phyloP scores from a whole-genome alignment of 2,113 vertebrate species.

The Nothocercus nigrocapillus region DNA sequence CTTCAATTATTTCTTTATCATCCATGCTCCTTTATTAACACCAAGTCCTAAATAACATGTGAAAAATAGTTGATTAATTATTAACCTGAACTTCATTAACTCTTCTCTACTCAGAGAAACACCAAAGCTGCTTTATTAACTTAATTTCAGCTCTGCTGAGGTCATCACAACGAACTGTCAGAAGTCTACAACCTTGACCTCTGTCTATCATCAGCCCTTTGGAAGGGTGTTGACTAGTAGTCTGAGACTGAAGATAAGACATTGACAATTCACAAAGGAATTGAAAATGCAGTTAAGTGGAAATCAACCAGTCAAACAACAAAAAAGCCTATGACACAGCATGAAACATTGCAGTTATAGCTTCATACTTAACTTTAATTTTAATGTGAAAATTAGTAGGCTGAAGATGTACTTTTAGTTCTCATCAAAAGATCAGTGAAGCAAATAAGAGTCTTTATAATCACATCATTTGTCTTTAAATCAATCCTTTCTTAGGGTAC shows the following conservation, averaged over 20 bases:
- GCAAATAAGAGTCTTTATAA: background rate
- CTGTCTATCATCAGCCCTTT: background rate
- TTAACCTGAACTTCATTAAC: background rate
- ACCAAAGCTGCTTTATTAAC: background rate
- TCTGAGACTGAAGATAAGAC: background rate
- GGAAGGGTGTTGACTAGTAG: background rate
- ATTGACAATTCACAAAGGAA: background rate
- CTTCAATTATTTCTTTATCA: background rate
- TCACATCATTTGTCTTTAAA: background rate
- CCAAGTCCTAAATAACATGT: background rate
- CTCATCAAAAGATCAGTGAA: background rate
- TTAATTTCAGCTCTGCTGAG: background rate
- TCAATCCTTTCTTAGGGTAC: background rate
- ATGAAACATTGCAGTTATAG: background rate
- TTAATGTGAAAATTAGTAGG: background rate
- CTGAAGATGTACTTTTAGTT: background rate
- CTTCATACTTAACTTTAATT: background rate
- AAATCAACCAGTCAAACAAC: background rate
- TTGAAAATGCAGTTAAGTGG: background rate
- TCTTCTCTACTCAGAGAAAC: background rate
- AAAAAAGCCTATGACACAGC: background rate
- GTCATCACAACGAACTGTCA: background rate
- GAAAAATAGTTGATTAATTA: background rate
- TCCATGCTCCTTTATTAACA: background rate
- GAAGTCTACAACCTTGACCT: background rate